Evolutionary conservation across 2,888 invertebrate genomes (phyloP), one percentile per base, ranked within the genome.

Genomic region (Chrysolina americana): DNA sequence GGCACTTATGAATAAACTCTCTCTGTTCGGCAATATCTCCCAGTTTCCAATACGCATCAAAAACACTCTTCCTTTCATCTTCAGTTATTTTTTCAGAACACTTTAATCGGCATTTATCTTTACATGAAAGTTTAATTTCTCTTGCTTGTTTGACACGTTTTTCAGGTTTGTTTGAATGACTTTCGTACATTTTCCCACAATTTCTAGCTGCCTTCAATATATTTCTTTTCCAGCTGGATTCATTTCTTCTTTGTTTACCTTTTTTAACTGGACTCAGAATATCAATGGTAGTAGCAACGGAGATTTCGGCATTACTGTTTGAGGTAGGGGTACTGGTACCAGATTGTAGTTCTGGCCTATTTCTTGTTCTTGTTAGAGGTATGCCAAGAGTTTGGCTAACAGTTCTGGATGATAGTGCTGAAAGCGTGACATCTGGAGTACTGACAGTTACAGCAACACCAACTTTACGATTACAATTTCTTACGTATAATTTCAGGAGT

Each of bases 181-280:
- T 53, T 53, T 13, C 21, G 21, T 53, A 53, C 21, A 19, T 21
- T 53, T 53, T 53, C 13, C 21, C 53, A 53, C 19, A 10, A 53
- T 53, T 53, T 21, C 21, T 21, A 53, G 19, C 53, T 53, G 53
- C 19, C 19, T 21, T 53, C 53, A 21, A 53, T 13, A 53, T 53
- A 17, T 53, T 21, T 21, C 19, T 53, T 17, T 53, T 53, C 21
- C 53, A 10, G 21, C 53, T 53, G 53, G 53, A 53, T 53, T 21
- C 21, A 53, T 21, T 53, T 53, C 53, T 53, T 21, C 3, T 19
- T 53, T 19, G 0, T 53, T 21, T 53, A 4, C 21, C 21, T 53
- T 53, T 53, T 53, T 53, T 48, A 48, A 48, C 17, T 48, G 48
- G 48, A 9, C 48, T 48, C 48, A 48, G 48, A 17, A 48, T 48